A percentile compares a stretch with the other conserved stretches of the same genome.
Evolutionary conservation across 2,888 invertebrate genomes (phyloP).

Genomic region (Lottia gigantea): DNA sequence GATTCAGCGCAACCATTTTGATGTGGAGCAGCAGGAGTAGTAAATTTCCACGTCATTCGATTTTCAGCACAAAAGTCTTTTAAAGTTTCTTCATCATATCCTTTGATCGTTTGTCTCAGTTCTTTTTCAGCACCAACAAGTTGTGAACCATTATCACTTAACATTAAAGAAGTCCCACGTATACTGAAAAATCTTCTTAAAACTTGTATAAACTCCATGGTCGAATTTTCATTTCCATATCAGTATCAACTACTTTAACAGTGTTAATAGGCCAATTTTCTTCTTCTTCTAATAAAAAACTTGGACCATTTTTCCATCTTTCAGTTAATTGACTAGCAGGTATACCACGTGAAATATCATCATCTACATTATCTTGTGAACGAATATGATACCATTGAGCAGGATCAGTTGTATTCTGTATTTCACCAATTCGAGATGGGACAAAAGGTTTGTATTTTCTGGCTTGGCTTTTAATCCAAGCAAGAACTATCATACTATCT

Average conservation of each 20-base stretch:
- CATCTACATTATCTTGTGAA: background rate
- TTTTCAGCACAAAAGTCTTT: background rate
- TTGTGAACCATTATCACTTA: constrained; percentile 1
- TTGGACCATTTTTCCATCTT: background rate
- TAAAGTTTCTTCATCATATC: background rate
- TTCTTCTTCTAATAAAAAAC: background rate
- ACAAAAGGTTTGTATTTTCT: no score
- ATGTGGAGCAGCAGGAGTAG: background rate
- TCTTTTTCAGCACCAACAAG: background rate
- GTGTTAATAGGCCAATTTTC: background rate
- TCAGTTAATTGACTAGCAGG: background rate
- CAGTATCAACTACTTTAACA: background rate
- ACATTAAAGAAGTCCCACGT: background rate
- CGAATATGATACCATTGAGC: no score
- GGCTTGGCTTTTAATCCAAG: no score
- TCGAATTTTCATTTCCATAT: background rate
- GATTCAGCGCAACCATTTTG: background rate
- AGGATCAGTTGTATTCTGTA: no score
- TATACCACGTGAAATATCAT: constrained; percentile 3
- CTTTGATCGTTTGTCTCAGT: background rate
- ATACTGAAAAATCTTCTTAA: background rate
- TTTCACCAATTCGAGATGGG: no score
- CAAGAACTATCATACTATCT: no score
- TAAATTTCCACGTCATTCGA: background rate
- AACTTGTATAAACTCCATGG: no score